Evolutionary conservation across 2,113 vertebrate species (phyloP).

Genomic region (Phalacrocorax brasilianus): DNA sequence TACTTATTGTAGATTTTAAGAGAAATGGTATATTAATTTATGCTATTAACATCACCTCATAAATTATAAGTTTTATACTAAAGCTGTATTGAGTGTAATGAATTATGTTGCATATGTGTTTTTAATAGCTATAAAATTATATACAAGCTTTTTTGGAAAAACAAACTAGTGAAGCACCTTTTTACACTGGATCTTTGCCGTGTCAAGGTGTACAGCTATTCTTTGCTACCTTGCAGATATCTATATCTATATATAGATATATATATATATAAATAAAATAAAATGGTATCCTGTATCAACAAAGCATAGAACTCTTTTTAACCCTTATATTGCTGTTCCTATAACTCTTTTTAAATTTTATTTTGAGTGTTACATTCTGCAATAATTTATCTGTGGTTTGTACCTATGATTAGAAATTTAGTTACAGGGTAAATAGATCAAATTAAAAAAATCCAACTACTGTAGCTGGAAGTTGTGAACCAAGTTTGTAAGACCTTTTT

Average conservation of each 20-base stretch:
- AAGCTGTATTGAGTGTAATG: constrained; percentile 86
- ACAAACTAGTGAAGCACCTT: constrained; percentile 82
- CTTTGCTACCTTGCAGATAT: constrained; percentile 87
- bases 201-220: constrained; percentile 82
- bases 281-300: constrained; percentile 77
- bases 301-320: constrained; percentile 75
- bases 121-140: constrained; percentile 85
- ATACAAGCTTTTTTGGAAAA: constrained; percentile 79
- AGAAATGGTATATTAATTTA: constrained; percentile 89
- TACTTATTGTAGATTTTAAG: constrained; percentile 86
- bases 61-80: constrained; percentile 90
- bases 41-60: constrained; percentile 88
- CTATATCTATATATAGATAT: constrained; percentile 71
- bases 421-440: constrained; percentile 81
- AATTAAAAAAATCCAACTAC: constrained; percentile 70
- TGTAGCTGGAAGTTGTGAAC: constrained; percentile 77
- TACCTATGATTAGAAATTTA: constrained; percentile 77
- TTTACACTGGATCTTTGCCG: constrained; percentile 84
- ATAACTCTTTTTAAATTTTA: constrained; percentile 64
- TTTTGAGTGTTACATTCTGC: constrained; percentile 71
- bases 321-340: constrained; percentile 70
- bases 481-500: constrained; percentile 71
- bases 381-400: constrained; percentile 79
- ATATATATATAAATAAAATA: constrained; percentile 67
- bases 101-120: constrained; percentile 87